A percentile compares a stretch with the other conserved stretches of the same genome.
These are phyloP conservation scores for Drosophila lutescens DNA, from an alignment of 2,888 invertebrate genomes.

Conservation along the genomic window DNA sequence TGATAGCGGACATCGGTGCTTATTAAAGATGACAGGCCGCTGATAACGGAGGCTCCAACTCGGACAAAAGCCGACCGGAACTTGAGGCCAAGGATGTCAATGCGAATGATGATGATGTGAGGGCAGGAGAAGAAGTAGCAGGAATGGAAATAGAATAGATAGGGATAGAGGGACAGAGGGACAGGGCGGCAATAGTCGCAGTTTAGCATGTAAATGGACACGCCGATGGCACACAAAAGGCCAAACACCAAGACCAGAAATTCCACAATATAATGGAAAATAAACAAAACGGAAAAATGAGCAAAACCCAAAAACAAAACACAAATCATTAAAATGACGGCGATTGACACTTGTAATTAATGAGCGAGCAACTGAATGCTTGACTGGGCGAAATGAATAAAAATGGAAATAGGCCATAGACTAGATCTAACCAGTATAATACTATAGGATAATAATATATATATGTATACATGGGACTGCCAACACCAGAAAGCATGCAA, in stretches of 20 bases:
- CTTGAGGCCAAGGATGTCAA: slow-evolving; percentile 39
- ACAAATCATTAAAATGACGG: slow-evolving; percentile 76
- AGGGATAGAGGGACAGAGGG: background rate
- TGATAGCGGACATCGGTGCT: slow-evolving; percentile 75
- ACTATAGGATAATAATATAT: background rate
- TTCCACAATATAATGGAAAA: slow-evolving; percentile 13
- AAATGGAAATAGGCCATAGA: slow-evolving; percentile 50
- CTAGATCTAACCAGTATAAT: slow-evolving; percentile 35
- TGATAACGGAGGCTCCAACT: slow-evolving; percentile 55
- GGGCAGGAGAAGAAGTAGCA: background rate
- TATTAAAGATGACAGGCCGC: slow-evolving; percentile 78
- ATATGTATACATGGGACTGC: background rate
- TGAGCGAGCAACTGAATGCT: slow-evolving; percentile 66
- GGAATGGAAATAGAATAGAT: slow-evolving; percentile 37
- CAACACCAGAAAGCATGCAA: slow-evolving; percentile 56
- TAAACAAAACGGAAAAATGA: slow-evolving; percentile 16
- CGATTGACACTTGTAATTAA: slow-evolving; percentile 80
- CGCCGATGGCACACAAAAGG: slow-evolving; percentile 55
- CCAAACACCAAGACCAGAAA: slow-evolving; percentile 45
- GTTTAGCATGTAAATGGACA: slow-evolving; percentile 78
- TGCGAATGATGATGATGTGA: slow-evolving; percentile 17
- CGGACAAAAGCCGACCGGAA: slow-evolving; percentile 50
- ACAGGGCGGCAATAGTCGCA: slow-evolving; percentile 32
- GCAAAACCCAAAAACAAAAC: slow-evolving; percentile 63
- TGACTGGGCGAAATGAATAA: slow-evolving; percentile 55